These are phyloP conservation scores for Elachura formosa DNA, from an alignment of 2,113 vertebrate genomes.

Conservation along the genomic window DNA sequence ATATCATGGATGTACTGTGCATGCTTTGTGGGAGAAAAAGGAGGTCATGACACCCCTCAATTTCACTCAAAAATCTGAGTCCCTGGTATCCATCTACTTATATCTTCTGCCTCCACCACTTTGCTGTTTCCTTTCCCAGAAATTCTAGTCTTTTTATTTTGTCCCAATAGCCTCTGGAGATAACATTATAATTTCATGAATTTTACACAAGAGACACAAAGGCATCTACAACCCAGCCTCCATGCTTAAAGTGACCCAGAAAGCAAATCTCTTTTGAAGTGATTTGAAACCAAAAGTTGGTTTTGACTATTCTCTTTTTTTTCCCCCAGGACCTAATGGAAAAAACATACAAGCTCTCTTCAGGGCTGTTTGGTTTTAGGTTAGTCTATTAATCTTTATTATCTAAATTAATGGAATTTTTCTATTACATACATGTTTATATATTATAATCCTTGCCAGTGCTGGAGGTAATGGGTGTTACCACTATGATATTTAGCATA, in stretches of 20 bases:
- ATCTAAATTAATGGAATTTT: slow-evolving; percentile 54
- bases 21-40: background rate
- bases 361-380: background rate
- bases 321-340: background rate
- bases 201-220: background rate
- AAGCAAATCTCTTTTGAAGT: background rate
- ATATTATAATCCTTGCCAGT: slow-evolving; percentile 30
- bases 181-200: background rate
- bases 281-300: background rate
- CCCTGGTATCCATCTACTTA: background rate
- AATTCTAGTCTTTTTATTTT: background rate
- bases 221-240: background rate
- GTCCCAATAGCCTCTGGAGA: background rate
- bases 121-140: background rate
- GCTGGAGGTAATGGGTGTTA: slow-evolving; percentile 57
- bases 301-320: background rate
- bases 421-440: slow-evolving; percentile 30
- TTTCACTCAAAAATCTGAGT: background rate
- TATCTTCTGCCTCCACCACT: background rate
- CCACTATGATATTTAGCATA: slow-evolving; percentile 32
- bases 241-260: background rate
- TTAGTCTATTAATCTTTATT: slow-evolving; percentile 45
- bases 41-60: background rate
- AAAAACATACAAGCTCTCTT: background rate
- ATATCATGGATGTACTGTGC: background rate